These are phyloP conservation scores for Scaptomyza polygonia DNA, from an alignment of 2,888 invertebrate species.

Conservation along the genomic window DNA sequence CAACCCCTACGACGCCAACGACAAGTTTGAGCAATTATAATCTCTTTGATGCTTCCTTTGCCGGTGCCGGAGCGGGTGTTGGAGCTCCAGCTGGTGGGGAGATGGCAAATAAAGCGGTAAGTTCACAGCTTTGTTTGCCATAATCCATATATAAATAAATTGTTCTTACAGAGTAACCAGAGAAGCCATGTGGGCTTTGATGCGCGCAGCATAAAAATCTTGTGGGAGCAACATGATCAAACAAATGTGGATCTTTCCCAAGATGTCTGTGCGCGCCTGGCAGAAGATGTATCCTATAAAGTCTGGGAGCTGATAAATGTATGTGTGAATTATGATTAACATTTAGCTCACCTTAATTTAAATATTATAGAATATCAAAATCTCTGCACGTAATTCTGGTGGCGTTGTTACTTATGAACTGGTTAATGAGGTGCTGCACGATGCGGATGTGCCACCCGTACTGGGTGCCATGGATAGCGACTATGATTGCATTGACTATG, in stretches of 20 bases:
- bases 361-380: slow-evolving; percentile 81
- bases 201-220: slow-evolving; percentile 82
- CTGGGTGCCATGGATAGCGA: slow-evolving; percentile 83
- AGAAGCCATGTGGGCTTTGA: slow-evolving; percentile 82
- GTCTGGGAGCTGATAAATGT: slow-evolving; percentile 84
- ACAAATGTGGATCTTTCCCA: slow-evolving; percentile 82
- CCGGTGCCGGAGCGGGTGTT: slow-evolving; percentile 47
- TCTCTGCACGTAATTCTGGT: slow-evolving; percentile 83
- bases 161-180: slow-evolving; percentile 66
- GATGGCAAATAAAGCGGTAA: slow-evolving; percentile 50
- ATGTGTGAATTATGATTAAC: slow-evolving; percentile 16
- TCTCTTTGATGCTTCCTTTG: slow-evolving; percentile 71
- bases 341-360: background rate
- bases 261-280: slow-evolving; percentile 82
- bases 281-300: slow-evolving; percentile 84
- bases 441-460: slow-evolving; percentile 83
- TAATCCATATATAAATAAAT: background rate
- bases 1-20: slow-evolving; percentile 80
- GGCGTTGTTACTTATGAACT: slow-evolving; percentile 82
- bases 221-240: slow-evolving; percentile 84
- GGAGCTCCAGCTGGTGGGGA: slow-evolving; percentile 42
- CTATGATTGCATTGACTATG: slow-evolving; percentile 83
- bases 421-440: slow-evolving; percentile 84
- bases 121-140: background rate
- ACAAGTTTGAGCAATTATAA: slow-evolving; percentile 57